phyloP scores from a whole-genome alignment of 2,888 invertebrate species.

The Agrypnus murinus region DNA sequence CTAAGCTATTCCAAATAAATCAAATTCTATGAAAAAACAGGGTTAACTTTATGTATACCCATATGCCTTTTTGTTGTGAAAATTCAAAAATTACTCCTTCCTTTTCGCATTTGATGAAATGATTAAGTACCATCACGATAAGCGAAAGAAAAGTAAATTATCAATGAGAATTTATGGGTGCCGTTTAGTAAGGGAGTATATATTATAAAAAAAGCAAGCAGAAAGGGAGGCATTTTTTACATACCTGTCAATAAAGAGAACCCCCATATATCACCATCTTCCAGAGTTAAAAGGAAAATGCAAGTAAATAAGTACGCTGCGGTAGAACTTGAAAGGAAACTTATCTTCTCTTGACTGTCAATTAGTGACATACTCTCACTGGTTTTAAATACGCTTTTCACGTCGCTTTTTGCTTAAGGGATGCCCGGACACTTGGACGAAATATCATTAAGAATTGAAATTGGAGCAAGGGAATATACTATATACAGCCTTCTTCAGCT shows the following conservation, averaged over 20 bases:
- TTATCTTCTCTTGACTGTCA: constrained; percentile 53
- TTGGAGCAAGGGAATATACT: constrained; percentile 12
- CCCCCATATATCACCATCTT: constrained; percentile 41
- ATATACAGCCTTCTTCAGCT: neutral
- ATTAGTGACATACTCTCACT: constrained; percentile 50
- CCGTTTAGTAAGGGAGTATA: constrained; percentile 12
- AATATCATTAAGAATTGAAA: constrained; percentile 29
- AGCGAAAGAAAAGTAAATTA: constrained; percentile 17
- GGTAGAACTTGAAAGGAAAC: constrained; percentile 38
- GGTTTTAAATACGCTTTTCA: constrained; percentile 43
- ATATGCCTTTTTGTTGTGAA: neutral
- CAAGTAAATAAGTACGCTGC: constrained; percentile 32
- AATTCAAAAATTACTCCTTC: constrained; percentile 11
- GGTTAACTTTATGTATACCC: too few relatives aligned
- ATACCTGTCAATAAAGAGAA: constrained; percentile 42
- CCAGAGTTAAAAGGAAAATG: constrained; percentile 16
- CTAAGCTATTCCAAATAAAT: too few relatives aligned
- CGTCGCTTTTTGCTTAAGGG: constrained; percentile 17
- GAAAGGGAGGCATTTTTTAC: constrained; percentile 40
- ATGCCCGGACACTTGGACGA: constrained; percentile 20
- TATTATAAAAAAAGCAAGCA: constrained; percentile 6
- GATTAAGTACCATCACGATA: constrained; percentile 28
- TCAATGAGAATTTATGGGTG: constrained; percentile 39
- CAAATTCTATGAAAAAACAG: too few relatives aligned
- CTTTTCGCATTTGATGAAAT: constrained; percentile 26